Base-by-base conservation (phyloP, 2,113 vertebrate genomes). In the Xiphophorus hellerii region DNA sequence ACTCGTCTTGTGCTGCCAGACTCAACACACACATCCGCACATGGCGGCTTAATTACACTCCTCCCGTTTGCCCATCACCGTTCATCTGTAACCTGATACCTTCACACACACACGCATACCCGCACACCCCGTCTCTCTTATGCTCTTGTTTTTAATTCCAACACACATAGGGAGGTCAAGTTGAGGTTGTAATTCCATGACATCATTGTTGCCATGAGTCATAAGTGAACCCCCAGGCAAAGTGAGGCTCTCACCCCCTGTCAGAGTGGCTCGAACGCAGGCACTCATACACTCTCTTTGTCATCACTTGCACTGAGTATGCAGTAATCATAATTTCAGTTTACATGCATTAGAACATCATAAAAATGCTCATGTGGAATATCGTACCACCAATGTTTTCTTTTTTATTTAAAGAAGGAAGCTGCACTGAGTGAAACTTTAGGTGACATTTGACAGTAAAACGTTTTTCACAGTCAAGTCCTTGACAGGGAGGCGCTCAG, bases 151-250 rank as follows among this genome's bases (percentile, higher is more conserved):
- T 69, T 85, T 87, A 83, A 80, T 77, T 74, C 80, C 66, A 76
- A 69, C 69, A 66, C 73, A 73, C 81, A 72, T 58, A 33, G 2
- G 1, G 82, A 81, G 92, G 92, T 93, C 93, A 92, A 70, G 48
- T 76, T 74, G 78, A 93, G 90, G 91, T 91, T 92, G 88, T 75
- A 79, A 88, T 92, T 93, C 90, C 92, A 92, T 93, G 92, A 92
- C 92, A 92, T 94, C 92, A 93, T 83, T 85, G 87, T 93, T 93
- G 87, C 91, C 84, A 89, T 93, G 89, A 93, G 85, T 93, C 91
- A 92, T 83, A 88, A 81, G 80, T 79, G 78, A 77, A 81, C 80
- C 90, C 83, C 85, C 77, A 84, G 91, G 89, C 87, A 65, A 77
- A 82, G 83, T 82, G 77, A 83, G 83, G 83, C 82, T 60, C 70